These are phyloP conservation scores for Ameiurus melas DNA, from an alignment of 2,113 vertebrate species.

Conservation along the genomic window DNA sequence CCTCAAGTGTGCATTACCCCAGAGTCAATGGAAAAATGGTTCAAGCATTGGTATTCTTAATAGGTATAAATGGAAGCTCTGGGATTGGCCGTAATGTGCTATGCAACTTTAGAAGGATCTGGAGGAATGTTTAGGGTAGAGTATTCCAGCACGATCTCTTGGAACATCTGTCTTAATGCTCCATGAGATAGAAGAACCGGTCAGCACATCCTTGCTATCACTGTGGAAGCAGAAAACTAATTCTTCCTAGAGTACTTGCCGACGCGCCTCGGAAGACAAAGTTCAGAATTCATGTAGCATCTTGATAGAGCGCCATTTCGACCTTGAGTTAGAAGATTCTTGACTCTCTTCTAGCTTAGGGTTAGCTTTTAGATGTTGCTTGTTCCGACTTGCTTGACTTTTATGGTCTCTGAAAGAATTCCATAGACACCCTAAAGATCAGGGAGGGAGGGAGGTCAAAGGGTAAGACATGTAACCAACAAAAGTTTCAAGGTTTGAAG, in stretches of 20 bases:
- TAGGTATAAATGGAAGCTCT: neutral
- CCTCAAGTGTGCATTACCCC: slow-evolving; percentile 11
- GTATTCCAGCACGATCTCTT: neutral
- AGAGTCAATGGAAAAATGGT: neutral
- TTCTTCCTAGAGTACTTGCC: neutral
- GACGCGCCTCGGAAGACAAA: neutral
- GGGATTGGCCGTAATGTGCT: neutral
- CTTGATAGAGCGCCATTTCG: neutral
- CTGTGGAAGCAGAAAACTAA: neutral
- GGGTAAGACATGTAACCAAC: neutral
- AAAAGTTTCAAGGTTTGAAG: neutral
- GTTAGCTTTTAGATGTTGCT: neutral
- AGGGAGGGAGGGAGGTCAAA: slow-evolving; percentile 45
- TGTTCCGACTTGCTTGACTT: neutral
- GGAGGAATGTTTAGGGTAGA: neutral
- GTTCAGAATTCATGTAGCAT: neutral
- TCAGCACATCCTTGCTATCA: neutral
- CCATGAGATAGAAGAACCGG: too few species aligned
- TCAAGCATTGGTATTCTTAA: neutral
- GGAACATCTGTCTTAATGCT: neutral
- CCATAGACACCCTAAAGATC: slow-evolving; percentile 42
- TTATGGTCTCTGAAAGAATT: neutral
- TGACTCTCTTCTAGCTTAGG: neutral
- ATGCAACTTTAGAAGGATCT: neutral
- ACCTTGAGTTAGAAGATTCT: neutral